Conservation (phyloP, 2,797 vertebrate species). For the Acomys russatus region DNA sequence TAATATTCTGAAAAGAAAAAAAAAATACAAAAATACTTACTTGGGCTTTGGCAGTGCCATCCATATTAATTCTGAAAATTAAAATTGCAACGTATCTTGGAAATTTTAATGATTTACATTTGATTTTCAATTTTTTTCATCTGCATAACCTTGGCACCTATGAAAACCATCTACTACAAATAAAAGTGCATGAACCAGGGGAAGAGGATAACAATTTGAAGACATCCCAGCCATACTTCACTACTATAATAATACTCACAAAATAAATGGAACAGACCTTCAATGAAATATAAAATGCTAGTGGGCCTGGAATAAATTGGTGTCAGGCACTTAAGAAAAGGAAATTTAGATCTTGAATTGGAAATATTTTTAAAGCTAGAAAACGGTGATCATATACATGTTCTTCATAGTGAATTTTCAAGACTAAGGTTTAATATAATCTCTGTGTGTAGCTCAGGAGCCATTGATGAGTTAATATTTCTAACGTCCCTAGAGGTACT, state of each 20-base stretch:
- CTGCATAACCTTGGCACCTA: neutral
- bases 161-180: neutral
- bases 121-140: neutral
- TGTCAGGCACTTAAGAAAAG: slow-evolving; percentile 7
- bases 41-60: neutral
- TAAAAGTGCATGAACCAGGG: neutral
- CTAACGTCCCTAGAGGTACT: slow-evolving; percentile 29
- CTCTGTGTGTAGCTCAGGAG: slow-evolving; percentile 35
- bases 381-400: slow-evolving; percentile 41
- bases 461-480: slow-evolving; percentile 48
- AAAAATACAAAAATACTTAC: slow-evolving; percentile 21
- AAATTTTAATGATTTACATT: neutral
- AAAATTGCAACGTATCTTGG: neutral
- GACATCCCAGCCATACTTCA: neutral
- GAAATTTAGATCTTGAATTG: slow-evolving; percentile 42
- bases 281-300: neutral
- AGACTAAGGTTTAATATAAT: slow-evolving; percentile 60
- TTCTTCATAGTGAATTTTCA: slow-evolving; percentile 27
- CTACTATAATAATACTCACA: neutral
- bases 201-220: neutral
- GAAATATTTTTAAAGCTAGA: neutral
- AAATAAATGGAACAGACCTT: slow-evolving; percentile 35
- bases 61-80: slow-evolving; percentile 38
- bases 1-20: slow-evolving; percentile 50
- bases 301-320: slow-evolving; percentile 7